Evolutionary conservation across 2,797 vertebrate genomes (phyloP).

Genomic region (Eulemur coronatus): DNA sequence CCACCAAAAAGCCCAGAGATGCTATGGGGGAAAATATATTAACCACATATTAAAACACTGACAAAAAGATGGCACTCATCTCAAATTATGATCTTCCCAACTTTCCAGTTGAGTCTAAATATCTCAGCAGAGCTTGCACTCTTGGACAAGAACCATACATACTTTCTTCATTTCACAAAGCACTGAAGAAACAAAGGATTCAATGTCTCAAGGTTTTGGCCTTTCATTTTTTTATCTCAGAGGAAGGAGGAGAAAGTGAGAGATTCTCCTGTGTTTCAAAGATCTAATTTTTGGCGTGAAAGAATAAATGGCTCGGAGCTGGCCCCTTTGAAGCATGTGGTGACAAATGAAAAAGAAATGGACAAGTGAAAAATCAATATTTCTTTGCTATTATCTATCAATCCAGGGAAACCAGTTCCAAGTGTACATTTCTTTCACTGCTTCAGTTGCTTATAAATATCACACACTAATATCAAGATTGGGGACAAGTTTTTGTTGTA

Average conservation of each 20-base stretch:
- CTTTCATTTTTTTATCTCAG: constrained; percentile 34
- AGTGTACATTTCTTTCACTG: neutral
- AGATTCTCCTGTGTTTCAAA: constrained; percentile 47
- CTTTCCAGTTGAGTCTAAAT: neutral
- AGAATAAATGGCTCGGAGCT: constrained; percentile 48
- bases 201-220: constrained; percentile 7
- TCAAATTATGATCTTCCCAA: neutral
- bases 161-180: constrained; percentile 37
- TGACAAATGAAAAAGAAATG: constrained; percentile 60
- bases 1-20: neutral
- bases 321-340: constrained; percentile 62
- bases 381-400: constrained; percentile 40
- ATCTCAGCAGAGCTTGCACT: neutral
- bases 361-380: constrained; percentile 67
- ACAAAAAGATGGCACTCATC: neutral
- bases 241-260: constrained; percentile 33
- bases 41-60: neutral
- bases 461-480: neutral
- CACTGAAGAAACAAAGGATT: constrained; percentile 43
- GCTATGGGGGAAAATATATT: neutral
- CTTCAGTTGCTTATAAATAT: neutral
- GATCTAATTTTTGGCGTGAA: constrained; percentile 59
- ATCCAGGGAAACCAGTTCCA: neutral
- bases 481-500: neutral
- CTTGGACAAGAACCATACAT: neutral